Conservation (phyloP, 2,797 vertebrate genomes). For the Chanos chanos region DNA sequence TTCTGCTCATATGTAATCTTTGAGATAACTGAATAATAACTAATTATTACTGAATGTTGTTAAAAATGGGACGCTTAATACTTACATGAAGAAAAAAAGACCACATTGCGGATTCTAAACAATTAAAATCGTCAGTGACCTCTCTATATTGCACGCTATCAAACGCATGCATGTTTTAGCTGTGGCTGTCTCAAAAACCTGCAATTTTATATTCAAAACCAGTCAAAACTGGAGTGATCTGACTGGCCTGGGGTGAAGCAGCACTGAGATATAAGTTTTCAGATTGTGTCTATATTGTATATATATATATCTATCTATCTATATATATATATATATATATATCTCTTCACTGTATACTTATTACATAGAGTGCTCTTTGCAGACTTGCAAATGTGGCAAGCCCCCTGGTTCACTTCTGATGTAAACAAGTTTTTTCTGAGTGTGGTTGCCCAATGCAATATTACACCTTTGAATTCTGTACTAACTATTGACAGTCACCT, state of each 20-base stretch:
- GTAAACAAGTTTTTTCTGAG: not conserved
- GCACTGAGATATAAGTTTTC: conserved; percentile 55
- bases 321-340: conserved; percentile 40
- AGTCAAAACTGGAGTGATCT: conserved; percentile 17
- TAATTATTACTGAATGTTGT: too few species aligned
- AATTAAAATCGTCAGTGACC: not conserved
- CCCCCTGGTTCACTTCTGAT: not conserved
- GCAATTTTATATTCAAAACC: not conserved
- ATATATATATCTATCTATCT: conserved; percentile 42
- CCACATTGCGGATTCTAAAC: too few species aligned
- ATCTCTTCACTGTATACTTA: conserved; percentile 24
- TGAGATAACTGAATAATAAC: too few species aligned
- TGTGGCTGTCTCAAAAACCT: not conserved
- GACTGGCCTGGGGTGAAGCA: too few species aligned
- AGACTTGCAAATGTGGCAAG: not conserved
- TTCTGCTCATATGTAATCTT: too few species aligned
- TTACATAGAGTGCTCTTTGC: not conserved
- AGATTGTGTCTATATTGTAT: conserved; percentile 41
- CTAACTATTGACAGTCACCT: too few species aligned
- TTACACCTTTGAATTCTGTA: too few species aligned
- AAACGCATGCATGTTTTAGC: conserved; percentile 5
- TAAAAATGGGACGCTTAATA: too few species aligned
- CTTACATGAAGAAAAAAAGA: too few species aligned
- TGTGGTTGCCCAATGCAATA: too few species aligned
- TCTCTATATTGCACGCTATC: not conserved